These are phyloP conservation scores for Periophthalmus magnuspinnatus DNA, from an alignment of 2,797 vertebrate genomes.

Conservation along the genomic window DNA sequence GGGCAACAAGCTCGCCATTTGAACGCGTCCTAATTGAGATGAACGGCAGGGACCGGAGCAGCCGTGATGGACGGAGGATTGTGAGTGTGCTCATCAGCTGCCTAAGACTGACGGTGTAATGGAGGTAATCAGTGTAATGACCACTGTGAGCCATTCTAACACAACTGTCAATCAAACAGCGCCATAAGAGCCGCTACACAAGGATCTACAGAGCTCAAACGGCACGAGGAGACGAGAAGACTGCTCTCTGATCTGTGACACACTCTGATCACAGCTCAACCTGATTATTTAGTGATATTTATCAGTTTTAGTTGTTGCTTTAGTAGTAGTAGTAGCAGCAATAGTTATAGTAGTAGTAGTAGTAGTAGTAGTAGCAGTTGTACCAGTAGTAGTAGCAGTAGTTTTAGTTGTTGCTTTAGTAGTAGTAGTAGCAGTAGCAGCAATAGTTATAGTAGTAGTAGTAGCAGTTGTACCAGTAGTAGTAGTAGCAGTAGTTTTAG, in stretches of 20 bases:
- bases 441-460: not conserved
- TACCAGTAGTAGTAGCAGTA: no score
- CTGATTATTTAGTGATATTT: no score
- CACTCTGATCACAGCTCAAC: no score
- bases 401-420: not conserved
- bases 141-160: constrained; percentile 19
- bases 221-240: no score
- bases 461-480: no score
- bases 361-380: no score
- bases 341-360: no score
- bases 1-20: constrained; percentile 12
- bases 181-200: not conserved
- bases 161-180: constrained; percentile 30
- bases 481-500: no score
- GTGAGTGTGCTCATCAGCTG: constrained; percentile 24
- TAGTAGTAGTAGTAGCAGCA: no score
- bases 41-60: constrained; percentile 1
- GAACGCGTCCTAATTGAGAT: constrained; percentile 16
- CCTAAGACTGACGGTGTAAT: constrained; percentile 18
- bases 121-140: constrained; percentile 33
- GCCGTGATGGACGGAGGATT: constrained; percentile 21
- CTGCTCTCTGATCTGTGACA: no score
- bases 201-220: no score
- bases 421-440: not conserved
- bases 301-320: no score